A percentile compares a stretch with the other conserved stretches of the same genome.
These are phyloP conservation scores for Hydrolagus affinis DNA, from an alignment of 2,113 vertebrate species.

Conservation along the genomic window DNA sequence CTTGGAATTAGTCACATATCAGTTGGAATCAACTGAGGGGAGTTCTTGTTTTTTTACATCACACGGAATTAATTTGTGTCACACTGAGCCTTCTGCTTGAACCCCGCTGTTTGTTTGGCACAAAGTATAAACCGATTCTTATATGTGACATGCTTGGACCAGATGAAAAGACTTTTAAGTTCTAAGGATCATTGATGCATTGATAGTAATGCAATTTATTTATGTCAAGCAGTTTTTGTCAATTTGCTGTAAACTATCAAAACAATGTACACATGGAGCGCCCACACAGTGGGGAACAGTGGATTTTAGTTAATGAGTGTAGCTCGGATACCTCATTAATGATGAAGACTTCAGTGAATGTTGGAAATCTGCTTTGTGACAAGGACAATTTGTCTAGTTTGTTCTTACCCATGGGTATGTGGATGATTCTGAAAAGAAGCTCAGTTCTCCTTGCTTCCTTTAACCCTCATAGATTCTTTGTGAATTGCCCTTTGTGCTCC, in stretches of 20 bases:
- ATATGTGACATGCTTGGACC: not conserved
- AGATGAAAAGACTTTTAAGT: not conserved
- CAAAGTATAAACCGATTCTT: not conserved
- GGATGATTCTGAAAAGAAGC: no score
- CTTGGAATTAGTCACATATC: no score
- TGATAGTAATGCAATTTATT: not conserved
- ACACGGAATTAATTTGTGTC: not conserved
- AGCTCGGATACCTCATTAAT: not conserved
- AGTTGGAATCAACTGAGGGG: not conserved
- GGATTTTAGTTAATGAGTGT: not conserved
- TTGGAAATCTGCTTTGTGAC: not conserved
- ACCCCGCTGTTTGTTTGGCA: not conserved
- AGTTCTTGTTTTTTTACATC: not conserved
- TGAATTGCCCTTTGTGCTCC: no score
- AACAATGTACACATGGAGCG: not conserved
- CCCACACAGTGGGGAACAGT: not conserved
- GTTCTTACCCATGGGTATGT: no score
- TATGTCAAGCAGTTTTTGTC: not conserved
- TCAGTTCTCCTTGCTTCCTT: no score
- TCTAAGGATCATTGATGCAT: not conserved
- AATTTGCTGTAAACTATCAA: not conserved
- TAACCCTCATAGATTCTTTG: no score
- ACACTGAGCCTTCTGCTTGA: not conserved
- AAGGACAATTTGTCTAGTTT: not conserved
- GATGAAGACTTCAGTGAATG: not conserved